These are phyloP conservation scores for Phrynosoma platyrhinos DNA, from an alignment of 2,113 vertebrate genomes.

Conservation along the genomic window DNA sequence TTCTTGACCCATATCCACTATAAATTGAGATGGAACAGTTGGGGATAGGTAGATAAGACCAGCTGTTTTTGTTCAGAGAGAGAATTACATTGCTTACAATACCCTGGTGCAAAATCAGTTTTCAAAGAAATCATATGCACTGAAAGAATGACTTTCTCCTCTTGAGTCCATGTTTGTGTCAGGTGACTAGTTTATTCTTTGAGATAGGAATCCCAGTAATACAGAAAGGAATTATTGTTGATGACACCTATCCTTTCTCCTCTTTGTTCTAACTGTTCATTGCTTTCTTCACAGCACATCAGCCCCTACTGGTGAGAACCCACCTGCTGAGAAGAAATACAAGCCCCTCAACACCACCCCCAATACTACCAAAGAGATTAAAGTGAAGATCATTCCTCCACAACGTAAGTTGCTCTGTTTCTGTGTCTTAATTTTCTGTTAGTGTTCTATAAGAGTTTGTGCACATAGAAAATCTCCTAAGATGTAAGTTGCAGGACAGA, in stretches of 20 bases:
- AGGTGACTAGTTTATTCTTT: too few relatives aligned
- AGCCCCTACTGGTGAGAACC: constrained; percentile 64
- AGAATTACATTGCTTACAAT: too few relatives aligned
- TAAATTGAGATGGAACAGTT: neutral
- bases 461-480: too few relatives aligned
- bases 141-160: neutral
- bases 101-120: too few relatives aligned
- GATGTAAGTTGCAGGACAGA: neutral
- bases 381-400: constrained; percentile 95
- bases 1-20: neutral
- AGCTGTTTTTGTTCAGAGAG: too few relatives aligned
- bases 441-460: neutral
- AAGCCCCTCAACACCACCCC: constrained; percentile 93
- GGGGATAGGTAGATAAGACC: too few relatives aligned
- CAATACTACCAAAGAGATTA: constrained; percentile 93
- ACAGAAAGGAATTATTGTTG: neutral
- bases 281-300: constrained; percentile 52
- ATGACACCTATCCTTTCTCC: neutral
- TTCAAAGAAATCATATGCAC: too few relatives aligned
- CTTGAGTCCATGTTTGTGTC: neutral
- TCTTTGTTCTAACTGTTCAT: neutral
- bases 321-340: constrained; percentile 93
- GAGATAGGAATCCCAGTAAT: neutral
- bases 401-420: constrained; percentile 83
- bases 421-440: neutral